phyloP scores from a whole-genome alignment of 2,113 vertebrate species.

The Corythaixoides concolor region DNA sequence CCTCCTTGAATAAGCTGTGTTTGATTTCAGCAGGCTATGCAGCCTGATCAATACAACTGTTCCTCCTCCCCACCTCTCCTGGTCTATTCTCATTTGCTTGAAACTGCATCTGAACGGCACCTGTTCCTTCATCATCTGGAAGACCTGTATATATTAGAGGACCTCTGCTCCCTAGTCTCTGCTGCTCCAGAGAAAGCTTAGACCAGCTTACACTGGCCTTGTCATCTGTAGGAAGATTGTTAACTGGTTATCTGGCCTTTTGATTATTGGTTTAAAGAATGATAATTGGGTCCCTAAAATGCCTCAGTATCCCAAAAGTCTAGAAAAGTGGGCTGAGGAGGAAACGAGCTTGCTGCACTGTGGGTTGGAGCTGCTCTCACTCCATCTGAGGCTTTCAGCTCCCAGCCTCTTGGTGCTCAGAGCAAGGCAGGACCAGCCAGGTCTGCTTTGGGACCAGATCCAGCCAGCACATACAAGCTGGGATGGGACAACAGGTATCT shows the following conservation, averaged over 20 bases:
- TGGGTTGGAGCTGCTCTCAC: not conserved
- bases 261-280: not conserved
- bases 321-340: not conserved
- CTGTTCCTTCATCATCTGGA: not conserved
- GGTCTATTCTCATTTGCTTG: not conserved
- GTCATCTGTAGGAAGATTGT: not conserved
- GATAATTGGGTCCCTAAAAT: not conserved
- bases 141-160: not conserved
- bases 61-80: not conserved
- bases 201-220: not conserved
- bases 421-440: not conserved
- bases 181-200: not conserved
- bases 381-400: not conserved
- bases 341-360: rapidly evolving
- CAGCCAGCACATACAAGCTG: not conserved
- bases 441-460: not conserved
- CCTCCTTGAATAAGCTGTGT: not conserved
- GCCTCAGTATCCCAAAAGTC: not conserved
- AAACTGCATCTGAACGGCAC: not conserved
- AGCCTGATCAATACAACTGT: not conserved
- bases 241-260: not conserved
- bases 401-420: not conserved
- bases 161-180: not conserved
- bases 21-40: not conserved
- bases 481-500: not conserved